Conservation (phyloP, 1,140 invertebrate species). For the Zophobas morio region DNA sequence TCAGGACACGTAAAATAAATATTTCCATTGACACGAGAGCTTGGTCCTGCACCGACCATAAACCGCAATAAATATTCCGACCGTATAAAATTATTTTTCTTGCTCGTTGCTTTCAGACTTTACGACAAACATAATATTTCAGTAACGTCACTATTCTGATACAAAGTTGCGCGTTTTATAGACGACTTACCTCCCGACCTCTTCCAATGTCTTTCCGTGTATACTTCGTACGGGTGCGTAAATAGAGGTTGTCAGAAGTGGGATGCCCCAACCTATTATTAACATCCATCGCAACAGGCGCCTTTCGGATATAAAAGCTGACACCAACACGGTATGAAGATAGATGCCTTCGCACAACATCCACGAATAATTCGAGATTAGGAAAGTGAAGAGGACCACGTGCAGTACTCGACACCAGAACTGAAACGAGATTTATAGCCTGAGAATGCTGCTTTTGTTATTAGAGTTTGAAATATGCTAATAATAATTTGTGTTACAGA, state of each 20-base stretch:
- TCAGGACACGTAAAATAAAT: not conserved
- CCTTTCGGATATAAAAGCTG: conserved; percentile 91
- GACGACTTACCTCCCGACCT: conserved; percentile 75
- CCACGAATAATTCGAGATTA: conserved; percentile 96
- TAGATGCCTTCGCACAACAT: conserved; percentile 96
- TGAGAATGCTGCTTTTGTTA: too few relatives aligned
- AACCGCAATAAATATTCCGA: conserved; percentile 24
- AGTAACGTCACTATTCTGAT: conserved; percentile 24
- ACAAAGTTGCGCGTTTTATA: conserved; percentile 28
- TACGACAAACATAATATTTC: conserved; percentile 41
- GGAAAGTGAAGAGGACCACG: conserved; percentile 88
- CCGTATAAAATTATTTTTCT: conserved; percentile 54
- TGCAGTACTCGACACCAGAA: conserved; percentile 87
- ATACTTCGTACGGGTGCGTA: conserved; percentile 76
- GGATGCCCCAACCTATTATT: conserved; percentile 87
- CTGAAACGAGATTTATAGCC: conserved; percentile 68
- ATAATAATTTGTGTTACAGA: too few relatives aligned
- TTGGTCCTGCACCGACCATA: not conserved
- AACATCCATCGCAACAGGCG: conserved; percentile 87
- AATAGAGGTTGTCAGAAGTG: conserved; percentile 78
- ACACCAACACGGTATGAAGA: conserved; percentile 92
- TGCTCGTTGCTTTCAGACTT: conserved; percentile 38
- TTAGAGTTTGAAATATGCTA: too few relatives aligned
- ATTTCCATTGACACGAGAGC: not conserved
- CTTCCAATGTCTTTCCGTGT: conserved; percentile 68